Base-by-base conservation (phyloP, 2,888 invertebrate genomes). In the Aporophyla lueneburgensis region DNA sequence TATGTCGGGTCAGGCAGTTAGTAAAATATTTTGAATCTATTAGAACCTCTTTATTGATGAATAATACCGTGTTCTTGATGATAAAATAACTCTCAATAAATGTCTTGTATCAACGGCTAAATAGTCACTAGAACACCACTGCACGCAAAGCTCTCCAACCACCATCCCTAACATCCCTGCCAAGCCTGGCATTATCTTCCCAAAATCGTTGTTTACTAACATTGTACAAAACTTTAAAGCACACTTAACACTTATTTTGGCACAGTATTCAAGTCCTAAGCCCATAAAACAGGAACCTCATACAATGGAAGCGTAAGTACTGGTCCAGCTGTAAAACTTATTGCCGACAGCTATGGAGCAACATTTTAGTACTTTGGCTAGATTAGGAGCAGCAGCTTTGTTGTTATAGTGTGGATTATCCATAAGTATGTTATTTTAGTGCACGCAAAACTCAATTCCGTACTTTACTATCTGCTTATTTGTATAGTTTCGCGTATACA, bases 211-310 rank as follows among this genome's bases (percentile, higher is more conserved):
- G 74, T 81, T 74, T 46, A 80, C 54, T n/a, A 51, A 73, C 81
- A 73, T 79, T 76, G 63, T n/a, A 63, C 58, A 59, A 33, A n/a
- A 69, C 21, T 69, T 69, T 77, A 77, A 65, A 78, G 63, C 21
- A 10, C 43, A 81, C 43, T 77, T 56, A 81, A 75, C 77, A 77
- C 81, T 77, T 81, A 75, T 81, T 76, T 80, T 77, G 77, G 77
- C 77, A 81, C 75, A 10, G 56, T 6, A 49, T 63, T 16, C 75
- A 56, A 56, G 24, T 81, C n/a, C 62, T 63, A 63, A 75, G 51
- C 51, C 53, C 63, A 77, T 77, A 75, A 81, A 77, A 63, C 63
- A 63, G 61, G 14, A 54, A 46, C 12, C n/a, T 49, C 61, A 43
- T 81, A 77, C 76, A 74, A 74, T 62, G 61, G 40, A 21, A 62